These are phyloP conservation scores for Saguinus midas DNA, from an alignment of 2,113 vertebrate genomes.

Conservation along the genomic window DNA sequence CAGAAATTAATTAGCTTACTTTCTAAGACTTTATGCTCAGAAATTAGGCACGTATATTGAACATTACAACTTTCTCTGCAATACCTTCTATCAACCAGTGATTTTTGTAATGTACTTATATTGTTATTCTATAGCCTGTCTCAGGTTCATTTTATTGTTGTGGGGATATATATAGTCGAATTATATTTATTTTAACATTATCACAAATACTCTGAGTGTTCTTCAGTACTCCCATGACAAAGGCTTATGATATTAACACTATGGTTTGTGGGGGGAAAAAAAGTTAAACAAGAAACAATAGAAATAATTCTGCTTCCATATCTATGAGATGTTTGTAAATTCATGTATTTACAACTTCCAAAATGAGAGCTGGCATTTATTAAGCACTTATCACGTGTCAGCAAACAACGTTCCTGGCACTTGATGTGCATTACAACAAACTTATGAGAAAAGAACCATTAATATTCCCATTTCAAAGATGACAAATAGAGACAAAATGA, in stretches of 20 bases:
- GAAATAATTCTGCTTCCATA: background rate
- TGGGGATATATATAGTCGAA: background rate
- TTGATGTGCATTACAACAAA: conserved; percentile 11
- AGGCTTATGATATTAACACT: background rate
- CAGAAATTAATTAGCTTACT: background rate
- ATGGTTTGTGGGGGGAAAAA: background rate
- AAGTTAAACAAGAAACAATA: background rate
- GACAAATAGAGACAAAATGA: background rate
- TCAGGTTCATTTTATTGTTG: background rate
- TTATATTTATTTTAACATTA: conserved; percentile 19
- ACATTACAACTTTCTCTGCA: background rate
- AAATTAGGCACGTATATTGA: conserved; percentile 1
- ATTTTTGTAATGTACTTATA: conserved; percentile 9
- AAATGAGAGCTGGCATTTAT: background rate
- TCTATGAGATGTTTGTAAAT: background rate
- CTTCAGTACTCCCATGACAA: background rate
- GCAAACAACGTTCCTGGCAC: background rate
- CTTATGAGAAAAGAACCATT: background rate
- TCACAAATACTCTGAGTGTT: background rate
- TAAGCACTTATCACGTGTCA: background rate
- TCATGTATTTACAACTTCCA: background rate
- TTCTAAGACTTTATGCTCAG: background rate
- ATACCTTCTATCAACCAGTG: background rate
- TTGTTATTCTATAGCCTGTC: background rate
- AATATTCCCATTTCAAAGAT: conserved; percentile 25